Evolutionary conservation across 2,888 invertebrate species (phyloP).

Genomic region (Sipha maydis): DNA sequence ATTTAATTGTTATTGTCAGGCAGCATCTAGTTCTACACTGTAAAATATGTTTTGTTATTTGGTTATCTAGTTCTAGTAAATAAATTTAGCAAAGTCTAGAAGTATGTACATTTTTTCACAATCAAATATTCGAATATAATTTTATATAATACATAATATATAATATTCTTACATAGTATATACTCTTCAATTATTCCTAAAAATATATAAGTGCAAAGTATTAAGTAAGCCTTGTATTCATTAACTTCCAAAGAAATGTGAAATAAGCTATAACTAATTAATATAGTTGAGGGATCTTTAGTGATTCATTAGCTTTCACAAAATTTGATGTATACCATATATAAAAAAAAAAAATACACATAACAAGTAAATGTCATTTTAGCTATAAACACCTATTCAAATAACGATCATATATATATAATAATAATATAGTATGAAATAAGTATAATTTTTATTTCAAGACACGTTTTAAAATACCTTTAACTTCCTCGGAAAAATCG

Average conservation of each 20-base stretch:
- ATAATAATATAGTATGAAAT: neutral
- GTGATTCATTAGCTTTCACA: neutral
- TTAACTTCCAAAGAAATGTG: neutral
- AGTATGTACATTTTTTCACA: too few species aligned
- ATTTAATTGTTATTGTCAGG: too few species aligned
- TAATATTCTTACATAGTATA: too few species aligned
- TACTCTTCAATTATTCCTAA: neutral
- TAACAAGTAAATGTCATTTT: slow-evolving; percentile 25
- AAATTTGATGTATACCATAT: neutral
- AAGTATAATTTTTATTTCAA: slow-evolving; percentile 18
- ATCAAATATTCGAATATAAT: too few species aligned
- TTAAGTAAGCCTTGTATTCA: slow-evolving; percentile 8
- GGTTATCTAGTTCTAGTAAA: too few species aligned
- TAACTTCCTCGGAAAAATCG: neutral
- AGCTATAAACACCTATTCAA: neutral
- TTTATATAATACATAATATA: too few species aligned
- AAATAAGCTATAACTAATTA: slow-evolving; percentile 16
- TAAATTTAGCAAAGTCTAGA: too few species aligned
- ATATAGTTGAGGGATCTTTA: neutral
- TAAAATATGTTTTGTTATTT: too few species aligned
- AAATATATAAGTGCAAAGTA: neutral
- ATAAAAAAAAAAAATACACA: neutral
- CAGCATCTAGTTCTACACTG: too few species aligned
- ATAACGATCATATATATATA: neutral
- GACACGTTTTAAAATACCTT: neutral